Evolutionary conservation across 2,888 invertebrate species (phyloP), one percentile per base, ranked within the genome.

Genomic region (Cryptophagus acutangulus): DNA sequence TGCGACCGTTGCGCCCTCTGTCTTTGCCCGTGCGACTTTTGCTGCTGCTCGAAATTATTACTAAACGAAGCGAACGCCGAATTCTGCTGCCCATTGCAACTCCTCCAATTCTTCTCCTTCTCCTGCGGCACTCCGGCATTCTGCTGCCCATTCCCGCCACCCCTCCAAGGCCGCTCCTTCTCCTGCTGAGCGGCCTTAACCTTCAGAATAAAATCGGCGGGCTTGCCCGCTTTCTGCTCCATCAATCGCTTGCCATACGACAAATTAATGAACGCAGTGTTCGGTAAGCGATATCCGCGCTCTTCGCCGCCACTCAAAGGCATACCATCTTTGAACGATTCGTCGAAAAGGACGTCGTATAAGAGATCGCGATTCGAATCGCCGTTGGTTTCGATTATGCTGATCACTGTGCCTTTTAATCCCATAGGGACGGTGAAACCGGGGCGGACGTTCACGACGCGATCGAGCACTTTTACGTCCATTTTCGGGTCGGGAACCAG

Each of bases 341-440:
- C 72, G 59, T 94, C 93, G 61, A 92, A 92, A 40, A 93, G 68
- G 14, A 94, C 76, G 51, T 90, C 89, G 60, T 84, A 88, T 38
- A 82, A 72, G 35, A 71, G 77, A 59, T 73, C 82, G 17, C 57
- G 54, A 5, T 61, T 58, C 3, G 52, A 54, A 15, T 50, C 57
- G 2, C 46, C 46, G 12, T 49, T 35, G 0, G 61, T 41, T 38
- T 64, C 68, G 39, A 75, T 71, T 5, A 84, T 73, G 0, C 79
- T 89, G n/a, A 90, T 81, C 1, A 97, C 73, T 0, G 91, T 94
- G 17, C 96, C 97, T 46, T 80, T 78, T 6, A 79, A 73, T 1
- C 93, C 95, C 3, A 87, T 67, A 0, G 93, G 93, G 10, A 90
- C 87, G 1, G 84, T 77, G 59, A 80, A 84, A 36, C 81, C 79